Percentiles rank a stretch among this genome's conserved stretches.
These are phyloP conservation scores for Danio choprae DNA, from an alignment of 2,797 vertebrate species.

Conservation along the genomic window DNA sequence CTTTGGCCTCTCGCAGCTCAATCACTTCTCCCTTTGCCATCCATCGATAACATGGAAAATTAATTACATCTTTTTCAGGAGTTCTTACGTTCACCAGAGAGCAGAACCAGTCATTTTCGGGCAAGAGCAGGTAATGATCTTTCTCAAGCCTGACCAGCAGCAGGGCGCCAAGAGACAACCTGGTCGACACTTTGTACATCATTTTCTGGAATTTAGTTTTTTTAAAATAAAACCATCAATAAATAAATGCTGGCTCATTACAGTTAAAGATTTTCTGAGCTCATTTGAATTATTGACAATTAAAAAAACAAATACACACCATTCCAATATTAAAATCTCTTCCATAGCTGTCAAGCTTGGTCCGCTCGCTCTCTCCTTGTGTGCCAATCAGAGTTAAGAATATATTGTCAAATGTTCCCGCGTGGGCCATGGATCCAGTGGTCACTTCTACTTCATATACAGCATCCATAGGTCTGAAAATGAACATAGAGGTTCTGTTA, in stretches of 20 bases:
- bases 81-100: constrained; percentile 68
- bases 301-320: background rate
- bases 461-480: constrained; percentile 12
- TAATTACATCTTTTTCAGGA: constrained; percentile 62
- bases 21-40: constrained; percentile 65
- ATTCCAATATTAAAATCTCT: constrained; percentile 42
- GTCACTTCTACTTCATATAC: constrained; percentile 43
- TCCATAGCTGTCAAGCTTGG: constrained; percentile 35
- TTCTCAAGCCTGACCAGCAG: constrained; percentile 72
- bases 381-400: constrained; percentile 56
- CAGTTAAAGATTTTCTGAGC: background rate
- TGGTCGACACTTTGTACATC: constrained; percentile 59
- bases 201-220: too few species aligned
- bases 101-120: constrained; percentile 69
- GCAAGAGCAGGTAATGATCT: constrained; percentile 47
- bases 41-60: constrained; percentile 75
- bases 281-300: background rate
- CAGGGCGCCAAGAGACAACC: constrained; percentile 62
- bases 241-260: background rate
- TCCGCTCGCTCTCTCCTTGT: constrained; percentile 50
- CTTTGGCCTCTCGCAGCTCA: constrained; percentile 73
- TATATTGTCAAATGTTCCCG: constrained; percentile 43
- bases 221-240: too few species aligned
- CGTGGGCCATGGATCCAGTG: constrained; percentile 31
- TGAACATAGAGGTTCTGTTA: background rate